Evolutionary conservation across 2,888 invertebrate genomes (phyloP), one percentile per base, ranked within the genome.

Genomic region (Gymnoscelis rufifasciata): DNA sequence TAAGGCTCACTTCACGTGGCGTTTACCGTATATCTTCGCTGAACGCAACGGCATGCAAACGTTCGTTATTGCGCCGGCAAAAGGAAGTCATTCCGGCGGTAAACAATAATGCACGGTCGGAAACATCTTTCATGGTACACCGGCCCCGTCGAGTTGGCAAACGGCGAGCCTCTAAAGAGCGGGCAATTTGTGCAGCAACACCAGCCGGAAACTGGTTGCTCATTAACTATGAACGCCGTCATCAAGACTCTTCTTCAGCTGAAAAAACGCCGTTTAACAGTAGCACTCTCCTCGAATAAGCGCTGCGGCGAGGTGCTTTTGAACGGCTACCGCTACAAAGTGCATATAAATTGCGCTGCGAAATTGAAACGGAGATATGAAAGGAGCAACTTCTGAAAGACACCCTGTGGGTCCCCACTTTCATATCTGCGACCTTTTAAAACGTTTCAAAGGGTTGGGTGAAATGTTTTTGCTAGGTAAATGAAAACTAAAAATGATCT

Each of bases 221-320:
- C 87, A 87, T 88, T 86, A 87, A 88, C 79, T 87, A 88, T 88
- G 86, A 86, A 86, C 79, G 78, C 64, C 73, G 78, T 87, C 87
- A 86, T 87, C 86, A 87, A 83, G 83, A 75, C 71, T 77, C 81
- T 78, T 84, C 83, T 83, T 83, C 77, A 77, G 71, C 54, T 71
- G 78, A 80, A 86, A 86, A 87, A 86, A 81, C 75, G 71, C 60
- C 72, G 69, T 76, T 83, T 74, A 81, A 75, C 75, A 76, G 82
- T 75, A 74, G 80, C 81, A 78, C 83, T 79, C 78, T 74, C 65
- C 60, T 60, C 66, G 74, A 80, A 78, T 83, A 82, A 86, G 77
- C 72, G 74, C 68, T 68, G 61, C 55, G 62, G 68, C 55, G 71
- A 76, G 76, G 64, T 66, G 75, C 83, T 83, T 84, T 84, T 82